phyloP scores from a whole-genome alignment of 2,113 vertebrate genomes.

The Arothron firmamentum region DNA sequence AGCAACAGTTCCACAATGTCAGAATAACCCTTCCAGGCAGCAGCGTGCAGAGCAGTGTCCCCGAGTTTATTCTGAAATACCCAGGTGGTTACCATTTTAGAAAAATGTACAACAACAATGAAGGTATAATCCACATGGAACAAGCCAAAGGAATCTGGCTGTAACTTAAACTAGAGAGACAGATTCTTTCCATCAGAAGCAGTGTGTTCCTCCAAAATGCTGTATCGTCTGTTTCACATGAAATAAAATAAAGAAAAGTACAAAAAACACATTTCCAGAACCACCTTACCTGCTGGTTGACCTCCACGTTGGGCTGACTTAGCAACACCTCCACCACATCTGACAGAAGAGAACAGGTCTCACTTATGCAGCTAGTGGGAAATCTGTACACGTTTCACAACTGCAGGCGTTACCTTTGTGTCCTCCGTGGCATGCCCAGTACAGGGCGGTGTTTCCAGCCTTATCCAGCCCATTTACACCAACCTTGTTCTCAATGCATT shows the following conservation, averaged over 20 bases:
- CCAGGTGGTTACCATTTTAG: conserved; percentile 9
- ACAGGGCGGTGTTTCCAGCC: conserved; percentile 94
- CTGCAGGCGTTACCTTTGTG: conserved; percentile 82
- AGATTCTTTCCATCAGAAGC: too few species aligned
- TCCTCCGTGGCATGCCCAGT: conserved; percentile 95
- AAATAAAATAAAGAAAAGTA: neutral
- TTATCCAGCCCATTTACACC: conserved; percentile 96
- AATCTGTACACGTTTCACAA: conserved; percentile 9
- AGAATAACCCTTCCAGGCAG: conserved; percentile 96
- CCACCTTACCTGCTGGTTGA: conserved; percentile 91
- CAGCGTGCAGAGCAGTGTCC: conserved; percentile 92
- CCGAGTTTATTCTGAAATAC: conserved; percentile 91
- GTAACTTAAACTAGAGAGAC: too few species aligned
- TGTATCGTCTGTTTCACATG: neutral
- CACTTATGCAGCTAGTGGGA: conserved; percentile 8
- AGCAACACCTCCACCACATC: conserved; percentile 94
- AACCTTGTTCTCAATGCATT: conserved; percentile 95
- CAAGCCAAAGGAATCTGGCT: too few species aligned
- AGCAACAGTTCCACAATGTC: conserved; percentile 96
- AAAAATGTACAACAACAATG: too few species aligned
- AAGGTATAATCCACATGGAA: too few species aligned
- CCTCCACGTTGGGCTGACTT: conserved; percentile 84
- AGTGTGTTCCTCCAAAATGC: too few species aligned
- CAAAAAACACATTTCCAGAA: neutral
- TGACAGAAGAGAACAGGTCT: conserved; percentile 53